A percentile compares a stretch with the other conserved stretches of the same genome.
Evolutionary conservation across 1,140 invertebrate genomes (phyloP).

Genomic region (Akabosia matsudoensis): DNA sequence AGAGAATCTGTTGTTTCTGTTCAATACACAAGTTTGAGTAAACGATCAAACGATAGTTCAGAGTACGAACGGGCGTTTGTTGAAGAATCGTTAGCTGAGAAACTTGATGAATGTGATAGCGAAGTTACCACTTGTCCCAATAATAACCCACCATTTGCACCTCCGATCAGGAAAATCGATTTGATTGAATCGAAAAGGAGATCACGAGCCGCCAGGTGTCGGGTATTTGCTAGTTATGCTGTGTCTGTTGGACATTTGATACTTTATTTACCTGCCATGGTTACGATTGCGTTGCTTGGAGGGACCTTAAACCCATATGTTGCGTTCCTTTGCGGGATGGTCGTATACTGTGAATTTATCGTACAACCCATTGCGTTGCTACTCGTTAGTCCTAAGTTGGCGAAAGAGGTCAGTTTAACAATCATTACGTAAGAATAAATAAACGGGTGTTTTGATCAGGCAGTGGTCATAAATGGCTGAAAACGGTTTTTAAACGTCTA

Average conservation of each 20-base stretch:
- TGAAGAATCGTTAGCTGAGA: neutral
- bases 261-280: slow-evolving; percentile 49
- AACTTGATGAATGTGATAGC: slow-evolving; percentile 4
- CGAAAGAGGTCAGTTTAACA: slow-evolving; percentile 47
- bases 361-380: slow-evolving; percentile 49
- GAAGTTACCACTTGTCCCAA: neutral
- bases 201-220: slow-evolving; percentile 26
- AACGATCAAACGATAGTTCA: neutral
- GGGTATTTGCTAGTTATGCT: slow-evolving; percentile 47
- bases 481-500: too few species aligned
- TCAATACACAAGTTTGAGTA: neutral
- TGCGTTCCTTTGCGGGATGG: slow-evolving; percentile 45
- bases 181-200: neutral
- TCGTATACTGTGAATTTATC: slow-evolving; percentile 51
- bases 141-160: neutral
- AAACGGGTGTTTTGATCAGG: too few species aligned
- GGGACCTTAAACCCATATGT: slow-evolving; percentile 47
- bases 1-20: neutral
- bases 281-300: slow-evolving; percentile 46
- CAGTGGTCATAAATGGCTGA: too few species aligned
- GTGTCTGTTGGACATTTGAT: slow-evolving; percentile 49
- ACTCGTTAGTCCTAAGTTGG: slow-evolving; percentile 46
- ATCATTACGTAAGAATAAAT: neutral
- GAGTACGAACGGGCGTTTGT: neutral
- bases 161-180: neutral